phyloP scores from a whole-genome alignment of 2,797 vertebrate genomes.

The Sitta carolinensis region DNA sequence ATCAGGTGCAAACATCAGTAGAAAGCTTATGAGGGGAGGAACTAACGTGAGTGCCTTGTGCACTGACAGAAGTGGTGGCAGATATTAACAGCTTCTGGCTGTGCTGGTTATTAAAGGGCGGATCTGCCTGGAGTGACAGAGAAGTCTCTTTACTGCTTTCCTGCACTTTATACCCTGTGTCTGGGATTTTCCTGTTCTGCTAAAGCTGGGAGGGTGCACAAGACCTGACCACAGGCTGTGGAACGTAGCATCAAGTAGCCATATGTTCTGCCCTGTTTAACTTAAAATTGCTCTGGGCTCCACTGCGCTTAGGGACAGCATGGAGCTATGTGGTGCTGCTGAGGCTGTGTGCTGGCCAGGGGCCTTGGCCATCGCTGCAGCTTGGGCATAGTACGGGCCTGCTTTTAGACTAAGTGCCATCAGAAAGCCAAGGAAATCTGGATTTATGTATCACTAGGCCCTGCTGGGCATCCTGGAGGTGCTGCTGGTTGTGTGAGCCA shows the following conservation, averaged over 20 bases:
- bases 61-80: background rate
- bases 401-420: background rate
- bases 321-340: background rate
- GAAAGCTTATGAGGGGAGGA: background rate
- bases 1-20: background rate
- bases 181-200: background rate
- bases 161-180: background rate
- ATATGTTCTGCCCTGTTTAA: background rate
- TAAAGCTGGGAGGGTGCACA: background rate
- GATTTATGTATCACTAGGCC: fast-evolving
- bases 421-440: background rate
- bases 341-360: background rate
- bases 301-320: background rate
- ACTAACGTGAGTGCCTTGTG: background rate
- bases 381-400: background rate
- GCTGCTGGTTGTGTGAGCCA: background rate
- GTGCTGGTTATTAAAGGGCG: background rate
- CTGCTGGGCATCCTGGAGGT: background rate
- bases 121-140: background rate
- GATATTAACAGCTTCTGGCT: background rate
- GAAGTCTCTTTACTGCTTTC: background rate
- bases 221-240: background rate
- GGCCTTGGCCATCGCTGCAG: background rate
- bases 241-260: background rate
- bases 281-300: background rate